Conservation (phyloP, 2,888 invertebrate genomes). For the Atherix ibis region DNA sequence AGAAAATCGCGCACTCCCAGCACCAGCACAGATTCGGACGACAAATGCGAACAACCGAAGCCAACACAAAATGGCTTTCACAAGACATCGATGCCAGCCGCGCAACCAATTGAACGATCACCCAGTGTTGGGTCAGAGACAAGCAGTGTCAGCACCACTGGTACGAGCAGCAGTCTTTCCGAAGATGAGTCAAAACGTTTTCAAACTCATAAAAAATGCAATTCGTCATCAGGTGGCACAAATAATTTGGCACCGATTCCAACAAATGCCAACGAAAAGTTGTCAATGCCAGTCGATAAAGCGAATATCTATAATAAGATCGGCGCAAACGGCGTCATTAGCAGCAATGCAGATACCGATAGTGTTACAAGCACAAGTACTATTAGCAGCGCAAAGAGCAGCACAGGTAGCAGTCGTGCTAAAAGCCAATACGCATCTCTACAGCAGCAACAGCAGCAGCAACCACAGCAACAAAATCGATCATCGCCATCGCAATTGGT, state of each 20-base stretch:
- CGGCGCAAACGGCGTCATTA: conserved; percentile 1
- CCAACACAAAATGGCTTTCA: not conserved
- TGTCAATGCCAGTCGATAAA: not conserved
- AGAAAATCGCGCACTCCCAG: conserved; percentile 31
- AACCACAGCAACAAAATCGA: conserved; percentile 25
- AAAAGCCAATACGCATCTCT: too few species aligned
- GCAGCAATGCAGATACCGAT: not conserved
- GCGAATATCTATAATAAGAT: conserved; percentile 4
- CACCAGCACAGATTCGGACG: conserved; percentile 27
- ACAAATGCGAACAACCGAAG: conserved; percentile 11
- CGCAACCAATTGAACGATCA: conserved; percentile 26
- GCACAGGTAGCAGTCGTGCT: not conserved
- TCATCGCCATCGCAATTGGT: conserved; percentile 4
- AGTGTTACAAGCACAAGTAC: conserved; percentile 2
- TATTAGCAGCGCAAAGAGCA: not conserved
- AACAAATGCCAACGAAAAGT: not conserved
- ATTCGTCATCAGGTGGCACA: conserved; percentile 22
- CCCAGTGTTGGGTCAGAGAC: conserved; percentile 35
- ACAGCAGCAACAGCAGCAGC: conserved; percentile 3
- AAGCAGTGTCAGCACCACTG: conserved; percentile 32
- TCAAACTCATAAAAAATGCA: conserved; percentile 11
- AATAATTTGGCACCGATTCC: not conserved
- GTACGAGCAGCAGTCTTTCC: conserved; percentile 22
- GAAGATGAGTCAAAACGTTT: conserved; percentile 30
- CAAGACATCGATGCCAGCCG: conserved; percentile 4